Conservation (phyloP, 2,113 vertebrate species). For the Pachypanchax playfairii region DNA sequence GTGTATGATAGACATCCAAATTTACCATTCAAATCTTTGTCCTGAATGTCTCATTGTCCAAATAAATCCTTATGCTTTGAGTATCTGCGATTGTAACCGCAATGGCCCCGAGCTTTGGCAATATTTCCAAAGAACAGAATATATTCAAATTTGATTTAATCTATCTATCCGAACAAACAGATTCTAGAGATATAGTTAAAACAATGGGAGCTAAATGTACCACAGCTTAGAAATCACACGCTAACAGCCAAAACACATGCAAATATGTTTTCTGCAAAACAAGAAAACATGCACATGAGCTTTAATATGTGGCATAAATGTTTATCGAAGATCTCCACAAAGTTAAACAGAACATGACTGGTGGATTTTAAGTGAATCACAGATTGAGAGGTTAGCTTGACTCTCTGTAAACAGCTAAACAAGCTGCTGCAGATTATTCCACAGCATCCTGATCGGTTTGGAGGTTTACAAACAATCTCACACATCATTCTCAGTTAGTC, state of each 20-base stretch:
- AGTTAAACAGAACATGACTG: not conserved
- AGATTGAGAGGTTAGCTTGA: not conserved
- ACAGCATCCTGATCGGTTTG: too few species aligned
- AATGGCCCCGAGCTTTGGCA: not conserved
- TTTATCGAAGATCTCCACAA: not conserved
- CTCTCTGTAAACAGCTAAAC: too few species aligned
- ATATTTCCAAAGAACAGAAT: not conserved
- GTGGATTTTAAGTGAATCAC: not conserved
- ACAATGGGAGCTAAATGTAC: constrained; percentile 1
- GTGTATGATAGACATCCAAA: not conserved
- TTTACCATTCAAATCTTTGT: constrained; percentile 19
- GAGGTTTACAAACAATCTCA: not conserved
- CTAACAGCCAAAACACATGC: not conserved
- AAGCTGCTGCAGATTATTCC: too few species aligned
- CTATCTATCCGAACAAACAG: not conserved
- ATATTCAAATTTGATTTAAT: constrained; percentile 23
- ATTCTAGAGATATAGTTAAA: not conserved
- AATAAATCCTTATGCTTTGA: not conserved
- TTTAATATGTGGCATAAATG: not conserved
- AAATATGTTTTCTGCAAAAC: not conserved
- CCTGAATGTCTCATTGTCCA: not conserved
- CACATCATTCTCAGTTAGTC: not conserved
- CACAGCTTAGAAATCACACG: not conserved
- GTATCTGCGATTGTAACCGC: constrained; percentile 4
- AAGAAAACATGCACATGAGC: not conserved